These are phyloP conservation scores for Porites divaricata DNA, from an alignment of 92 coral and sea anemone genomes.

Conservation along the genomic window DNA sequence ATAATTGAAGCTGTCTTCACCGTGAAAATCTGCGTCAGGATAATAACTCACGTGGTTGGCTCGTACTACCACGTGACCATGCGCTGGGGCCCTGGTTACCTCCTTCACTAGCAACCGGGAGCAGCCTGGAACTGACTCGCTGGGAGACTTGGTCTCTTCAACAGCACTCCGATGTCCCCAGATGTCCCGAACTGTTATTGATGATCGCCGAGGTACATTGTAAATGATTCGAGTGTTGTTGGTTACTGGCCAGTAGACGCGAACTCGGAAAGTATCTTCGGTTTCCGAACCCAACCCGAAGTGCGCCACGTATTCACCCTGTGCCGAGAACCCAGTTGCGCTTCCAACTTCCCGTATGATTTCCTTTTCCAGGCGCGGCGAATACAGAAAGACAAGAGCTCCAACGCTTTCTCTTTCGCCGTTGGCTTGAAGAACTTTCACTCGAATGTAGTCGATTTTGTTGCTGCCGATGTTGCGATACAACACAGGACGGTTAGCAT, in stretches of 20 bases:
- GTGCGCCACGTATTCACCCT: conserved; percentile 90
- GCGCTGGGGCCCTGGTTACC: conserved; percentile 74
- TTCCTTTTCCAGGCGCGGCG: conserved; percentile 79
- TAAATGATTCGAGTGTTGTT: conserved; percentile 95
- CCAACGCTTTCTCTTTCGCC: conserved; percentile 90
- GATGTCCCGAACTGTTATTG: conserved; percentile 84
- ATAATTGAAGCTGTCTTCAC: conserved; percentile 91
- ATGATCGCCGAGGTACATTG: conserved; percentile 85
- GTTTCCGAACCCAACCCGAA: conserved; percentile 90
- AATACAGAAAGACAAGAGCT: conserved; percentile 86
- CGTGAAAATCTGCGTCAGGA: conserved; percentile 83
- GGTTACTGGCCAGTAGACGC: conserved; percentile 95
- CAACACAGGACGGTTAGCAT: conserved; percentile 83
- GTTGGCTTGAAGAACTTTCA: conserved; percentile 85
- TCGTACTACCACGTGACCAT: conserved; percentile 87
- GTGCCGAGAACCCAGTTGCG: conserved; percentile 82
- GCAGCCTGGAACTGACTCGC: conserved; percentile 83
- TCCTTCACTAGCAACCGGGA: conserved; percentile 81
- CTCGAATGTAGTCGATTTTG: conserved; percentile 87
- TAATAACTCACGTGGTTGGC: conserved; percentile 96
- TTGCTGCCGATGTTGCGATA: conserved; percentile 93
- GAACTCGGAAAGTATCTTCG: conserved; percentile 76
- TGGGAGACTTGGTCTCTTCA: conserved; percentile 86
- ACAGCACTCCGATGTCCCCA: conserved; percentile 80
- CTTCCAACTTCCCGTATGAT: conserved; percentile 82